Base-by-base conservation (phyloP, 2,888 invertebrate species). In the Leistus spinibarbis region DNA sequence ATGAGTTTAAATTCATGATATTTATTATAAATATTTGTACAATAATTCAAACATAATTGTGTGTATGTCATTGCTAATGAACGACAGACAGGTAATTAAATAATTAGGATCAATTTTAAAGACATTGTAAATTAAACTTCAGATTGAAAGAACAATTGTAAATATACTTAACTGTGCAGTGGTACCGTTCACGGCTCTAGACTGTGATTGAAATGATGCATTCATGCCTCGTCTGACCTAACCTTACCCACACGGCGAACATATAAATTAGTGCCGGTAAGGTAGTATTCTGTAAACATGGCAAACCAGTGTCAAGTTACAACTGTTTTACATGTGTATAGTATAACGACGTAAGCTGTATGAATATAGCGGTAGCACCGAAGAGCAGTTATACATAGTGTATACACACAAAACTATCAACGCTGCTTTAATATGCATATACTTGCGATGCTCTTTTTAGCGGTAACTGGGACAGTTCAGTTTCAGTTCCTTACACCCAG, bases 201-300 rank as follows among this genome's bases (percentile, higher is more conserved):
- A 27, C 27, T 27, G 9, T 27, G 27, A 7, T 40, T 69, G 20
- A 60, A 20, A 40, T 62, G 62, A 63, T 64, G 27, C 64, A 72
- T 72, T 65, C 72, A 24, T 17, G 16, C 10, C 56, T 66, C 56
- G 72, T 72, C 65, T 65, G 72, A 72, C 72, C 72, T 72, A 54
- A 72, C 63, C 54, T 56, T 9, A 9, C 16, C 9, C 65, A 27
- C 57, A 72, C 65, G 72, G 17, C 65, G 72, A 65, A 72, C 72
- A 72, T 72, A 72, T 66, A 66, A 72, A 72, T 72, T 72, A 72
- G 57, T 57, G 72, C 66, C 65, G 72, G 23, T 66, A 64, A 56
- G 56, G 22, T 71, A 69, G 65, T 54, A 23, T 64, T 56, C 53
- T 72, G 72, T 66, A 72, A 72, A 72, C 65, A 72, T 22, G 17